Evolutionary conservation across 2,888 invertebrate species (phyloP).

Genomic region (Gryllus longicercus): DNA sequence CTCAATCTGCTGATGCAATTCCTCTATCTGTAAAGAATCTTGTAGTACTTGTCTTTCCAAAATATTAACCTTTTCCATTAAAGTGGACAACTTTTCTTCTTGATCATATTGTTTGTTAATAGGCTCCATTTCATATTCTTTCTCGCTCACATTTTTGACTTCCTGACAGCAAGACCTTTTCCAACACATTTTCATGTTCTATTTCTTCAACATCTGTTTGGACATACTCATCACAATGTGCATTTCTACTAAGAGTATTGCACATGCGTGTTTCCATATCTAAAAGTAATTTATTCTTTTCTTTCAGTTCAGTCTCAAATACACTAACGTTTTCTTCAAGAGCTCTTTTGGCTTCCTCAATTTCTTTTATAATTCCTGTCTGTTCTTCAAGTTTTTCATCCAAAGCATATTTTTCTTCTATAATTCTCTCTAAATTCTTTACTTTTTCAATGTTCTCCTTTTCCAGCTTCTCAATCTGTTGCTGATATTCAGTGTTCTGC

Average conservation of each 20-base stretch:
- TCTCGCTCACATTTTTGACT: too few species aligned
- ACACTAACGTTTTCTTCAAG: constrained; percentile 29
- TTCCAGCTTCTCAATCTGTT: too few species aligned
- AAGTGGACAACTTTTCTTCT: not conserved
- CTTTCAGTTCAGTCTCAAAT: not conserved
- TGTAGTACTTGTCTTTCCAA: not conserved
- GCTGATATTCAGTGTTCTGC: too few species aligned
- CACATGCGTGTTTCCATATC: not conserved
- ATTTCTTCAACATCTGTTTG: too few species aligned
- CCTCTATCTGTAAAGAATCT: too few species aligned
- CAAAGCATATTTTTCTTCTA: constrained; percentile 30
- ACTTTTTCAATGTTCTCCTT: too few species aligned
- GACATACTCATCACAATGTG: too few species aligned
- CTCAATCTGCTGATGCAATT: too few species aligned
- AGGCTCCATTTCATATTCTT: not conserved
- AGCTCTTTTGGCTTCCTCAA: not conserved
- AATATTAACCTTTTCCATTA: not conserved
- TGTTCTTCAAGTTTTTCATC: too few species aligned
- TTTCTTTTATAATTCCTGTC: constrained; percentile 39
- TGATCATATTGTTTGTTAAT: not conserved
- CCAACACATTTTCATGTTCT: too few species aligned
- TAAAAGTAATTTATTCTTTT: not conserved
- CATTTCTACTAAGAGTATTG: not conserved
- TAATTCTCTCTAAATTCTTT: constrained; percentile 40
- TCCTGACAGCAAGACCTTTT: too few species aligned